Conservation (phyloP, 2,888 invertebrate species). For the Subacronicta megacephala region DNA sequence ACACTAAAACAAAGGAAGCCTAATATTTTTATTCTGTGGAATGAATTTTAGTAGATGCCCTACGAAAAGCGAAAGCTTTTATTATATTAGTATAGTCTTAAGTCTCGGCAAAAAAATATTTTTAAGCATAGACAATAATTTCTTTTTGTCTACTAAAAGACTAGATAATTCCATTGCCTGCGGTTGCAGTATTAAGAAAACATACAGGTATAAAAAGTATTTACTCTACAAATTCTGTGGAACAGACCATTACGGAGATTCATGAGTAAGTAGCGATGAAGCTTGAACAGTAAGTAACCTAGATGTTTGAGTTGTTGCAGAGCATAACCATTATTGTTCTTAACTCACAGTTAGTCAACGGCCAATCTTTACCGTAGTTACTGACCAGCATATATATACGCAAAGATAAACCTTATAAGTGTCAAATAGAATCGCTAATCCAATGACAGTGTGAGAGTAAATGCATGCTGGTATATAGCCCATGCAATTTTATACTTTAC, state of each 20-base stretch:
- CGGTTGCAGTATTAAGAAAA: background rate
- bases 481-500: constrained; percentile 31
- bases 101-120: no score
- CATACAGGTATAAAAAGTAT: constrained; percentile 21
- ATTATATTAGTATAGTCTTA: no score
- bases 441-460: constrained; percentile 20
- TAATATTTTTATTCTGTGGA: no score
- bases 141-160: background rate
- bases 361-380: constrained; percentile 71
- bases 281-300: constrained; percentile 54
- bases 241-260: constrained; percentile 30
- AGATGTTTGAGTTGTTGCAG: constrained; percentile 58
- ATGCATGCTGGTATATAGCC: constrained; percentile 16
- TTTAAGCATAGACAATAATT: background rate
- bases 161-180: background rate
- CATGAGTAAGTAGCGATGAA: constrained; percentile 28
- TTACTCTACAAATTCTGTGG: constrained; percentile 6
- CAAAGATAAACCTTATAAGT: constrained; percentile 28
- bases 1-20: no score
- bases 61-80: no score
- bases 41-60: no score
- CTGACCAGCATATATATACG: constrained; percentile 64
- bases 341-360: constrained; percentile 71
- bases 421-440: constrained; percentile 25
- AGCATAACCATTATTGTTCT: constrained; percentile 64